Percentiles rank a stretch among this genome's conserved stretches.
phyloP scores from a whole-genome alignment of 2,797 vertebrate species.

The Sarcoramphus papa region DNA sequence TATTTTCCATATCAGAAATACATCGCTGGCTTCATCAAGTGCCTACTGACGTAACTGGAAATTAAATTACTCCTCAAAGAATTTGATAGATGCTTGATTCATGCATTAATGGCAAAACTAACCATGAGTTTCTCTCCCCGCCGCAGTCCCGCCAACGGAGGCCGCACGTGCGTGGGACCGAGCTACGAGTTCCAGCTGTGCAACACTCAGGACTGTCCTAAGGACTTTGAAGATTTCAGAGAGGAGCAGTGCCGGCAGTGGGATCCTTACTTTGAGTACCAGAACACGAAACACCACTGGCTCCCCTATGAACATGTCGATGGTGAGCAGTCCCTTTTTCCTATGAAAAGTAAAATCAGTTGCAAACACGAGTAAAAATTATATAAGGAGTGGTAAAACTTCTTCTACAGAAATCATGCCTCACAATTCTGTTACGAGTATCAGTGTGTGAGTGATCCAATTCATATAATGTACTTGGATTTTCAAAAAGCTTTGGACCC shows the following conservation, averaged over 20 bases:
- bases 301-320: constrained; percentile 93
- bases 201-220: constrained; percentile 86
- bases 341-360: neutral
- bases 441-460: neutral
- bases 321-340: constrained; percentile 72
- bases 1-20: neutral
- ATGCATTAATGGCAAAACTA: neutral
- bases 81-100: neutral
- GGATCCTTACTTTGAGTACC: constrained; percentile 86
- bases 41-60: neutral
- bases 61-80: neutral
- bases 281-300: constrained; percentile 89
- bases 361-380: neutral
- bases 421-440: neutral
- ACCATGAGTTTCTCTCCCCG: neutral
- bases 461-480: neutral
- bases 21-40: neutral
- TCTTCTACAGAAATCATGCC: neutral
- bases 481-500: neutral
- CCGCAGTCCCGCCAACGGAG: constrained; percentile 88
- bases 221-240: constrained; percentile 84
- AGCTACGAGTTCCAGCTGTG: constrained; percentile 92
- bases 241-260: constrained; percentile 89
- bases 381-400: neutral
- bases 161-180: constrained; percentile 85